Conservation (phyloP, 2,113 vertebrate species). For the Ptilonorhynchus violaceus region DNA sequence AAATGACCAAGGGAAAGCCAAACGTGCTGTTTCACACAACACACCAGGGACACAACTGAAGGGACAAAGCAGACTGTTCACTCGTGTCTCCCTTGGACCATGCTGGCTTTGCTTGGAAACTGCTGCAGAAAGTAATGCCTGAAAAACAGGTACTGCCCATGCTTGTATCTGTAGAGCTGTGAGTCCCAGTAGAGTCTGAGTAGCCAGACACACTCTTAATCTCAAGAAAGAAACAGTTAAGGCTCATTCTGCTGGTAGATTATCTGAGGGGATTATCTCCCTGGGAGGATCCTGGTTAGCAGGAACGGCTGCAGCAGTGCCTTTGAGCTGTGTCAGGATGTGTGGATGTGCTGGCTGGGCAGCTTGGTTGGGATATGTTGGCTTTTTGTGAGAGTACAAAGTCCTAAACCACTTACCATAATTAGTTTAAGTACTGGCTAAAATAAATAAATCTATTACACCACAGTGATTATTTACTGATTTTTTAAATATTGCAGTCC, state of each 20-base stretch:
- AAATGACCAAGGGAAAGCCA: background rate
- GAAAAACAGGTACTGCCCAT: background rate
- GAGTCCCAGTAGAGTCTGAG: too few relatives aligned
- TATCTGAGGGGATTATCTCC: background rate
- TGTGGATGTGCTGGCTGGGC: background rate
- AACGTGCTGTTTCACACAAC: background rate
- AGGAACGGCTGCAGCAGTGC: background rate
- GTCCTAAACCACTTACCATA: background rate
- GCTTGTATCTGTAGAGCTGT: background rate
- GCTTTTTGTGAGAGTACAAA: background rate
- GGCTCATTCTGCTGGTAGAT: background rate
- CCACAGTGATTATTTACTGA: background rate
- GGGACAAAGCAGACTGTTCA: background rate
- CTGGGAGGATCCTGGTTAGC: background rate
- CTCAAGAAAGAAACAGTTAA: background rate
- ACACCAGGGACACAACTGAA: background rate
- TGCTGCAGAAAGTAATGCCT: background rate
- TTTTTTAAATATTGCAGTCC: background rate
- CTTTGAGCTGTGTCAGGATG: background rate
- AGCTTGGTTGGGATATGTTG: background rate
- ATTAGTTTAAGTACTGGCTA: background rate
- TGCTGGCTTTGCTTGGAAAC: background rate
- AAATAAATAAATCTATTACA: background rate
- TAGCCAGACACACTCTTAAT: background rate
- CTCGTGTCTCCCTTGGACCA: background rate